Percentiles rank a stretch among this genome's conserved stretches.
phyloP scores from a whole-genome alignment of 1,140 invertebrate species.

The Triops cancriformis region DNA sequence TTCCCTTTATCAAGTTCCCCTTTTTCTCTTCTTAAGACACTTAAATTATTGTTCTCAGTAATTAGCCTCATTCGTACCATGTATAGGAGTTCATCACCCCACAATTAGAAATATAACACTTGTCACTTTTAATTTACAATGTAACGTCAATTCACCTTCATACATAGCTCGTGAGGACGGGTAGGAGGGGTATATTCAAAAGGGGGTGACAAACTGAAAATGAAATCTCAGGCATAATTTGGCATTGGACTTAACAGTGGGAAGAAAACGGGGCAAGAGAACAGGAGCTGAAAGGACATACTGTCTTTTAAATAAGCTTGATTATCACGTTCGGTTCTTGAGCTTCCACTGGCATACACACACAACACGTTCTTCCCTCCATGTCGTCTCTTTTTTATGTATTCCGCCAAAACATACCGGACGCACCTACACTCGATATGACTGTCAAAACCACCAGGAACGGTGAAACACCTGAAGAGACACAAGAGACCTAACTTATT shows the following conservation, averaged over 20 bases:
- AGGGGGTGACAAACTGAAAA: background rate
- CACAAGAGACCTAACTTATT: background rate
- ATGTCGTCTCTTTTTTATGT: background rate
- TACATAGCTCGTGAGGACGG: constrained; percentile 4
- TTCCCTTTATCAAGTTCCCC: too few species aligned
- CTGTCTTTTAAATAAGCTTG: background rate
- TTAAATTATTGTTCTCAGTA: too few species aligned
- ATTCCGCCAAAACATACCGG: background rate
- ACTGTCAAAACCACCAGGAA: background rate
- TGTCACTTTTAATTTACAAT: background rate
- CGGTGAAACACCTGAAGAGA: background rate
- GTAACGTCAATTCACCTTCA: constrained; percentile 7
- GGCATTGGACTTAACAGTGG: background rate
- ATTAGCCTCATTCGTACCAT: too few species aligned
- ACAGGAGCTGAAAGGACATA: background rate
- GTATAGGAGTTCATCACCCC: too few species aligned
- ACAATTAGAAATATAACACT: background rate
- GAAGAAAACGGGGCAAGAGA: background rate
- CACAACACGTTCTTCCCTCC: background rate
- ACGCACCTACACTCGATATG: background rate
- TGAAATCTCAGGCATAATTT: constrained; percentile 2
- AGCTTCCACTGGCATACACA: constrained; percentile 6
- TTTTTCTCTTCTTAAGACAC: too few species aligned
- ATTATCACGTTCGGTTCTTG: constrained; percentile 13
- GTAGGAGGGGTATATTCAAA: background rate